phyloP scores from a whole-genome alignment of 2,113 vertebrate species.

The Rousettus leschenaultii region DNA sequence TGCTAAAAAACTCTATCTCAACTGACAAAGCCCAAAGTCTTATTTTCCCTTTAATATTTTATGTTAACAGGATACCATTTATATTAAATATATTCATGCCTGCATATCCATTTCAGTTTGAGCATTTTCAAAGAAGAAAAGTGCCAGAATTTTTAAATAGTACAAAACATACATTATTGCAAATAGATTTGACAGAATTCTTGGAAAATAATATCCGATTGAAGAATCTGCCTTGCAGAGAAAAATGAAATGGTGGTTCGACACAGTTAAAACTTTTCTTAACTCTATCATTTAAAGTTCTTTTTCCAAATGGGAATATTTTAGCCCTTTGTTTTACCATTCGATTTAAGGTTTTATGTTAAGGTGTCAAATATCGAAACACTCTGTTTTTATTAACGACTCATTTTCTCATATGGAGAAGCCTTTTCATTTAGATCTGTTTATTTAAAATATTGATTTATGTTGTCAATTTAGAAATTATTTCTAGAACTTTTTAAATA shows the following conservation, averaged over 20 bases:
- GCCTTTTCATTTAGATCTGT: conserved; percentile 19
- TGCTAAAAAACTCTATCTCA: conserved; percentile 62
- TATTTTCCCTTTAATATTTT: conserved; percentile 73
- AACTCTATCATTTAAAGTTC: conserved; percentile 3
- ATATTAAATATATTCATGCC: conserved; percentile 45
- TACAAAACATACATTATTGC: conserved; percentile 22
- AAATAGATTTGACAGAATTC: conserved; percentile 49
- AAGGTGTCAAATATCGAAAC: conserved; percentile 26
- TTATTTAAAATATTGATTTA: conserved; percentile 24
- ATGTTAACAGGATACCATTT: conserved; percentile 54
- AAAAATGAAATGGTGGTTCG: conserved; percentile 1
- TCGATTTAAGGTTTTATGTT: conserved; percentile 32
- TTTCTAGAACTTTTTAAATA: conserved; percentile 42
- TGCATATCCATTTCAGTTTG: conserved; percentile 30
- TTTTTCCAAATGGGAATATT: conserved; percentile 33
- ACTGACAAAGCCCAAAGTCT: conserved; percentile 75
- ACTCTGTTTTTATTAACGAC: conserved; percentile 25
- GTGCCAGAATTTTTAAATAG: conserved; percentile 46
- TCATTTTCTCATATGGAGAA: conserved; percentile 6
- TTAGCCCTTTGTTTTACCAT: conserved; percentile 33
- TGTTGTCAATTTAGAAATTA: conserved; percentile 28
- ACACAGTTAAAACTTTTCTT: conserved; percentile 25
- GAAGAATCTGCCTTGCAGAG: conserved; percentile 34
- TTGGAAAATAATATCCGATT: conserved; percentile 39
- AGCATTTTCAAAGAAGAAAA: conserved; percentile 47